Percentiles rank a stretch among this genome's conserved stretches.
phyloP scores from a whole-genome alignment of 37 sponge, comb jelly and placozoan species.

The Haliclona indistincta region DNA sequence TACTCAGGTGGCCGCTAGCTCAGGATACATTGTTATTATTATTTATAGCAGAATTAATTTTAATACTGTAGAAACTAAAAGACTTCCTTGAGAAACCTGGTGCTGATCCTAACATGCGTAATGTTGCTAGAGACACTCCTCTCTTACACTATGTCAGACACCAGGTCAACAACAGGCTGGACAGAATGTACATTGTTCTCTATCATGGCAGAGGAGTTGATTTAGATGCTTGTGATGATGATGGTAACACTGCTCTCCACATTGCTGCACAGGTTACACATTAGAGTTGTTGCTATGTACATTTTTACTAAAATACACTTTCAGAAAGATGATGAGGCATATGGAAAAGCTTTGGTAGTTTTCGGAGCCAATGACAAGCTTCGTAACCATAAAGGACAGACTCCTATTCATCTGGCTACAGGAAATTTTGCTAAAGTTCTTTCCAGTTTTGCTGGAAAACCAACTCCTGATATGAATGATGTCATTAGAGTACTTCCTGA shows the following conservation, averaged over 20 bases:
- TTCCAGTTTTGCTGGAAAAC: too few species aligned
- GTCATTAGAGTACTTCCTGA: too few species aligned
- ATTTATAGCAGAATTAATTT: too few species aligned
- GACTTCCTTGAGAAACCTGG: neutral
- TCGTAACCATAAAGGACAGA: slow-evolving; percentile 12
- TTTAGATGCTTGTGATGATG: neutral
- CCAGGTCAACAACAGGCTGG: too few species aligned
- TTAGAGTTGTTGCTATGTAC: neutral
- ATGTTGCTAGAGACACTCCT: neutral
- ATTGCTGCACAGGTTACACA: slow-evolving; percentile 9
- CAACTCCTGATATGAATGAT: too few species aligned
- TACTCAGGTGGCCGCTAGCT: too few species aligned
- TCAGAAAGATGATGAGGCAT: slow-evolving; percentile 22
- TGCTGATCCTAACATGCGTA: neutral
- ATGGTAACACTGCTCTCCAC: slow-evolving; percentile 3
- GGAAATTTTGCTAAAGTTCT: too few species aligned
- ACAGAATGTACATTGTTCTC: neutral
- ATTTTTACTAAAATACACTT: neutral
- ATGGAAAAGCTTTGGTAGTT: slow-evolving; percentile 27
- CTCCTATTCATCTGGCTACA: slow-evolving; percentile 21
- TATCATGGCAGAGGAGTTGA: neutral
- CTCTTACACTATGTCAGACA: neutral
- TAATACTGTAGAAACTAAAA: neutral
- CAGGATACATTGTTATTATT: too few species aligned
- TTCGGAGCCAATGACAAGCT: slow-evolving; percentile 45